Evolutionary conservation across 2,888 invertebrate genomes (phyloP).

Genomic region (Drepana falcataria): DNA sequence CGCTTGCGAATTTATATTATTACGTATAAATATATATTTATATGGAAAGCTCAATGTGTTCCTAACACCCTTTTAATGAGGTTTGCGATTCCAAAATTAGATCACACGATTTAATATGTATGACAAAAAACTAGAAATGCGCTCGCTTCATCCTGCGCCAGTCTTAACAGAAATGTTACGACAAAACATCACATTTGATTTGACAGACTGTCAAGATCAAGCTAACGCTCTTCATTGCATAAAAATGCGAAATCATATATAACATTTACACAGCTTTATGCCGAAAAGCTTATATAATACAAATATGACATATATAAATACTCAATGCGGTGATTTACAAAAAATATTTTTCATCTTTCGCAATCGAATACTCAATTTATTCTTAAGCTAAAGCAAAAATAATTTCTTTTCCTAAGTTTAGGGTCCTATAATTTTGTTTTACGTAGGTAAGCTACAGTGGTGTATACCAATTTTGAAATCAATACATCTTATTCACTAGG

Average conservation of each 20-base stretch:
- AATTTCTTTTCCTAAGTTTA: slow-evolving; percentile 65
- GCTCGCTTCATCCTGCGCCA: neutral
- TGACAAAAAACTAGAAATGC: neutral
- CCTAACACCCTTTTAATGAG: slow-evolving; percentile 67
- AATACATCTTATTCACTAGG: slow-evolving; percentile 45
- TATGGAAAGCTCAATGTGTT: slow-evolving; percentile 71
- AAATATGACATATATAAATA: slow-evolving; percentile 49
- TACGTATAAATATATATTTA: slow-evolving; percentile 53
- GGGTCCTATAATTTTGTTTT: slow-evolving; percentile 42
- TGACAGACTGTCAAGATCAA: neutral
- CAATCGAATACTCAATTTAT: slow-evolving; percentile 62
- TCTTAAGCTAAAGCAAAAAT: slow-evolving; percentile 77
- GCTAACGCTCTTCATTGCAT: slow-evolving; percentile 12
- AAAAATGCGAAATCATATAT: slow-evolving; percentile 15
- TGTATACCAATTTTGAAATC: slow-evolving; percentile 23
- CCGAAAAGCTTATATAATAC: slow-evolving; percentile 52
- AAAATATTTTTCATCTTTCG: slow-evolving; percentile 66
- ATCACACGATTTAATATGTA: neutral
- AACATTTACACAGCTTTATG: slow-evolving; percentile 20
- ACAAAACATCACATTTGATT: neutral
- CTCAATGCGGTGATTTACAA: slow-evolving; percentile 66
- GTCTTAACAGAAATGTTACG: neutral
- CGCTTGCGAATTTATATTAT: slow-evolving; percentile 9
- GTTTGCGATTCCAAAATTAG: slow-evolving; percentile 26
- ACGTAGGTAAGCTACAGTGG: slow-evolving; percentile 31